phyloP scores from a whole-genome alignment of 2,113 vertebrate species.

The Megaceryle maxima region DNA sequence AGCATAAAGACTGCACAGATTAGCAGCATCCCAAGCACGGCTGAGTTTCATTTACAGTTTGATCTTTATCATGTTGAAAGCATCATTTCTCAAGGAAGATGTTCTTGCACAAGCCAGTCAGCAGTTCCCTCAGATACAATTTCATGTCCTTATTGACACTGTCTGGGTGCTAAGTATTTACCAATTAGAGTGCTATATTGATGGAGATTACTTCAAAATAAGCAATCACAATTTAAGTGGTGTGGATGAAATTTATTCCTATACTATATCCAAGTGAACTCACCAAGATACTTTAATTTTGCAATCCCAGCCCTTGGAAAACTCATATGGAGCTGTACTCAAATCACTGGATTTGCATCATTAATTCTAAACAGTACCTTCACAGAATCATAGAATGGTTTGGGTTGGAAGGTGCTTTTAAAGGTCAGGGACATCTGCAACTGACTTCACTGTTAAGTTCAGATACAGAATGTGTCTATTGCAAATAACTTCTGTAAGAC shows the following conservation, averaged over 20 bases:
- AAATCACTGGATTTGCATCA: not conserved
- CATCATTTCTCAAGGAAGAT: not conserved
- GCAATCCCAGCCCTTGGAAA: not conserved
- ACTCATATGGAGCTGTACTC: not conserved
- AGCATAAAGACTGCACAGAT: not conserved
- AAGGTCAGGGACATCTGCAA: not conserved
- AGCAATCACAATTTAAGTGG: not conserved
- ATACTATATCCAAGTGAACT: not conserved
- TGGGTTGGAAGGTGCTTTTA: not conserved
- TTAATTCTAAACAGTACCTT: not conserved
- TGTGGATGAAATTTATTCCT: not conserved
- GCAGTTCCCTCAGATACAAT: not conserved
- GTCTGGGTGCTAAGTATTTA: not conserved
- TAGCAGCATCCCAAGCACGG: not conserved
- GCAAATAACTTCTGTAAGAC: not conserved
- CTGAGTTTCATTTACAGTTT: not conserved
- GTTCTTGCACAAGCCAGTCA: not conserved
- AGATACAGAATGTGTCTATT: not conserved
- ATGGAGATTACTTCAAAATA: not conserved
- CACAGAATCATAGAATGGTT: not conserved
- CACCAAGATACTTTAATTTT: not conserved
- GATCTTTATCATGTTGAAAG: not conserved
- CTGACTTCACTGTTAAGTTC: not conserved
- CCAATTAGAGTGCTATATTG: not conserved
- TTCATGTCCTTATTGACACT: accelerated